These are phyloP conservation scores for Crocodylus rhombifer DNA, from an alignment of 2,797 vertebrate species.

Conservation along the genomic window DNA sequence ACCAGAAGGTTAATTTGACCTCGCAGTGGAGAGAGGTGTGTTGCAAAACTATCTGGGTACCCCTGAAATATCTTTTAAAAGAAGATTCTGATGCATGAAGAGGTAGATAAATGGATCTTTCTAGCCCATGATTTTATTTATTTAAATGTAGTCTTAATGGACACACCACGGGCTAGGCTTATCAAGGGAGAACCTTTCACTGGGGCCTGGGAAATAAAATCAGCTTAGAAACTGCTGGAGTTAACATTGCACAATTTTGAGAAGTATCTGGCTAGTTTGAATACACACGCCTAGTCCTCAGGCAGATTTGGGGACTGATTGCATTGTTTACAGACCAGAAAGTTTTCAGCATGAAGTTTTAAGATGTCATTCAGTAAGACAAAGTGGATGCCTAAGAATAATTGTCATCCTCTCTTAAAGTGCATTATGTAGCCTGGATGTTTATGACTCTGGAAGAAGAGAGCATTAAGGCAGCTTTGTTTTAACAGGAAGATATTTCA, in stretches of 20 bases:
- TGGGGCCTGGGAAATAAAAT: background rate
- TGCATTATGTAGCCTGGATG: slow-evolving; percentile 17
- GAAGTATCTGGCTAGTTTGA: background rate
- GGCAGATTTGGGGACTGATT: background rate
- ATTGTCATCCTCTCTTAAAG: background rate
- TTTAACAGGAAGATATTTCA: background rate
- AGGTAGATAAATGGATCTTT: background rate
- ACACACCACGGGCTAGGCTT: background rate
- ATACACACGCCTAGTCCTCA: background rate
- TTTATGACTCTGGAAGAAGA: slow-evolving; percentile 1
- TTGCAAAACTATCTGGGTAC: background rate
- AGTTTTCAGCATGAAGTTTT: slow-evolving; percentile 4
- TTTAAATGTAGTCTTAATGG: background rate
- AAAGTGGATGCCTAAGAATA: background rate
- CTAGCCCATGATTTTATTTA: background rate
- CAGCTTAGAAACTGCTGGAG: background rate
- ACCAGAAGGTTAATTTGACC: background rate
- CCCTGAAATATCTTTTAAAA: background rate
- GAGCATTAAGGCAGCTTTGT: background rate
- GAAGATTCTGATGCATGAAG: background rate
- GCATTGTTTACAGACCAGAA: background rate
- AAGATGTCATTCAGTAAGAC: background rate
- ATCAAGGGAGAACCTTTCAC: background rate
- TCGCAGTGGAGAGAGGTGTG: background rate
- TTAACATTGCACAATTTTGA: background rate